Evolutionary conservation across 2,888 invertebrate genomes (phyloP).

Genomic region (Onthophagus sagittarius): DNA sequence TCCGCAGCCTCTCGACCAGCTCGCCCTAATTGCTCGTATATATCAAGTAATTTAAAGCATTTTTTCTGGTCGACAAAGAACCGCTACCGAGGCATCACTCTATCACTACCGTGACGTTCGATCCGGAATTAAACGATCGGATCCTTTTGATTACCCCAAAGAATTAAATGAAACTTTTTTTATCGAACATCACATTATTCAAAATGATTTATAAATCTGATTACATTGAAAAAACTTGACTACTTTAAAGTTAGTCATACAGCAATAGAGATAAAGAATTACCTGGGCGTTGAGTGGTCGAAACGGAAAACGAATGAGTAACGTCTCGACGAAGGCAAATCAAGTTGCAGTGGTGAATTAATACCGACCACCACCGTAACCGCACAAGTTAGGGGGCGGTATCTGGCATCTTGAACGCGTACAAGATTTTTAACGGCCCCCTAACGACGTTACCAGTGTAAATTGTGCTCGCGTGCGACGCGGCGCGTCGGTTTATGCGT

Average conservation of each 20-base stretch:
- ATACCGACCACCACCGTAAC: neutral
- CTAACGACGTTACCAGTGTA: neutral
- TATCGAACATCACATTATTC: too few relatives aligned
- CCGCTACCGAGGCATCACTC: neutral
- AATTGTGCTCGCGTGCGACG: constrained; percentile 3
- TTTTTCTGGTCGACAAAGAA: neutral
- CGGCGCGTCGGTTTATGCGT: constrained; percentile 7
- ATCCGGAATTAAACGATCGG: neutral
- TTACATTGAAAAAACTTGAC: neutral
- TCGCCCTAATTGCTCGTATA: constrained; percentile 9
- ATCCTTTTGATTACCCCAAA: neutral
- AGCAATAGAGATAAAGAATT: neutral
- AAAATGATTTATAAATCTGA: too few relatives aligned
- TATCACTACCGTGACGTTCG: neutral
- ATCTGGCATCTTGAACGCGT: neutral
- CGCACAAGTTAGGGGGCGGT: neutral
- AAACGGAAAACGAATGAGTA: neutral
- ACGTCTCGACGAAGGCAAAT: neutral
- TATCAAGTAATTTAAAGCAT: constrained; percentile 8
- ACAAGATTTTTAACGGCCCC: neutral
- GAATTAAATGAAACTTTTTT: neutral
- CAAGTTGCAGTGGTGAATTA: neutral
- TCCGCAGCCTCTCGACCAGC: neutral
- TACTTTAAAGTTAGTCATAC: neutral
- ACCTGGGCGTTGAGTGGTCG: neutral